These are phyloP conservation scores for Drosophila meridionalis DNA, from an alignment of 2,888 invertebrate genomes.

Conservation along the genomic window DNA sequence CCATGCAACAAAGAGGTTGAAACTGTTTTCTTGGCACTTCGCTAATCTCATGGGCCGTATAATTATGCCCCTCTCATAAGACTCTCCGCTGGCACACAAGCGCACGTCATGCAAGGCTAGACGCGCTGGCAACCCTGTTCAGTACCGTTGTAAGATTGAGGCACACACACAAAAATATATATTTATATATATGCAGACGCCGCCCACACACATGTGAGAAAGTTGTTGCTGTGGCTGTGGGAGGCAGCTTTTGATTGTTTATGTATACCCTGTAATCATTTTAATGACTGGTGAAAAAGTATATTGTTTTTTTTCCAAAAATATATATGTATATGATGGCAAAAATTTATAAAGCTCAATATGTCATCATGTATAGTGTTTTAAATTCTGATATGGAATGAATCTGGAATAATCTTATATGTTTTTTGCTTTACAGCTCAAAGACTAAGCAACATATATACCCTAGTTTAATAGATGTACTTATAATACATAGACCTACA, in stretches of 20 bases:
- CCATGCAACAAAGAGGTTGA: slow-evolving; percentile 61
- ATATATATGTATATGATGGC: background rate
- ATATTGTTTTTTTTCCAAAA: background rate
- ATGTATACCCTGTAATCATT: slow-evolving; percentile 7
- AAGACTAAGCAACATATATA: background rate
- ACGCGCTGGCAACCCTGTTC: slow-evolving; percentile 35
- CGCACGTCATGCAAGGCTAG: slow-evolving; percentile 61
- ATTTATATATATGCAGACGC: slow-evolving; percentile 6
- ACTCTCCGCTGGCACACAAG: background rate
- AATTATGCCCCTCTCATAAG: slow-evolving; percentile 52
- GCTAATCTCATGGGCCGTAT: slow-evolving; percentile 70
- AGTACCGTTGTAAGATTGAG: slow-evolving; percentile 39
- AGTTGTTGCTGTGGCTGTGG: slow-evolving; percentile 36
- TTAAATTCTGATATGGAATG: no score
- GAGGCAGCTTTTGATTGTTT: slow-evolving; percentile 40
- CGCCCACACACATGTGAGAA: slow-evolving; percentile 48
- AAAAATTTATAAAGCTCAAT: background rate
- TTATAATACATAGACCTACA: background rate
- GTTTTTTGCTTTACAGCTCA: background rate
- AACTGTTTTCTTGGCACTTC: slow-evolving; percentile 63
- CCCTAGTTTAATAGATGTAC: background rate
- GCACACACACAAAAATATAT: slow-evolving; percentile 15
- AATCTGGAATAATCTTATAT: background rate
- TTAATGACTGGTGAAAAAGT: background rate
- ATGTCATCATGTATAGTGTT: no score